Base-by-base conservation (phyloP, 2,113 vertebrate species). In the Mastomys coucha region DNA sequence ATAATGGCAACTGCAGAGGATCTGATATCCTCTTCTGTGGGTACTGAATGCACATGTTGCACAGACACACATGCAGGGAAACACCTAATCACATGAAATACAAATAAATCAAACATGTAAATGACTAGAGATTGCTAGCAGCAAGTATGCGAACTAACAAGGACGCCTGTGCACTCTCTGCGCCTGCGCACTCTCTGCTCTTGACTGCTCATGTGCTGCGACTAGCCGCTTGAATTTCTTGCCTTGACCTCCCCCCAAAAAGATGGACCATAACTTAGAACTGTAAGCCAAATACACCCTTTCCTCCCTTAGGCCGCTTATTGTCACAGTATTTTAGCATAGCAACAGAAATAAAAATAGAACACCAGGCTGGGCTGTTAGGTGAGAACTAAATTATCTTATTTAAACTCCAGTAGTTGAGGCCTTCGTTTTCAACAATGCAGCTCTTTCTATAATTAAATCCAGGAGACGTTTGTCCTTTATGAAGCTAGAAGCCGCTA, bases 361-460 rank as follows among this genome's bases (percentile, higher is more conserved):
- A 45, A 65, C 39, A 33, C 60, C 84, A 87, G 84, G 42, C 42
- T 42, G 19, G 10, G 24, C 80, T 51, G 49, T 53, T 84, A 33
- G 31, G 7, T 77, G 51, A 70, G 51, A 81, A 81, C 51, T 28
- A 49, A 45, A 60, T 42, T 51, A 5, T 63, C 53, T 93, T 53
- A 69, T 45, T 45, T 42, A 84, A 63, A n/a, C 39, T 20, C 72
- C n/a, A 33, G 24, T 65, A 56, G 81, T 90, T 76, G 58, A 93
- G 22, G 6, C 67, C 49, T 81, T 93, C 67, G 28, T 81, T 51
- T 51, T 33, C 24, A 87, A 51, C 6, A 42, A 65, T 28, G 1
- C 58, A 19, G 12, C 65, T 86, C 77, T 92, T 75, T 9, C 63
- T 89, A 3, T 75, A 89, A 95, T 58, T 92, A 78, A 94, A 65